These are phyloP conservation scores for Brachynemurus nebulosus DNA, from an alignment of 2,888 invertebrate genomes.

Conservation along the genomic window DNA sequence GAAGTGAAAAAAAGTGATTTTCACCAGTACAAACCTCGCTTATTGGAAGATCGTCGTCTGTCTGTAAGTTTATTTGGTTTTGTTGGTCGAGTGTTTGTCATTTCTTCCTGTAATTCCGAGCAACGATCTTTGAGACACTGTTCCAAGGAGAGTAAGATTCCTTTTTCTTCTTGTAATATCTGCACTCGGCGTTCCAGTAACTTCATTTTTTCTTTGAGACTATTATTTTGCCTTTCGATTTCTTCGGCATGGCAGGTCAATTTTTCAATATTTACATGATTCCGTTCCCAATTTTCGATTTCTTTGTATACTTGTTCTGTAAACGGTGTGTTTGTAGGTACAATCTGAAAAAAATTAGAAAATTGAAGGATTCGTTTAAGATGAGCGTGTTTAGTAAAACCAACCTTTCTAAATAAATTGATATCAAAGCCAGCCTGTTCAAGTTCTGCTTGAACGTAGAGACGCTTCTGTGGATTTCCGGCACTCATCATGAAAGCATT, in stretches of 20 bases:
- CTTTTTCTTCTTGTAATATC: slow-evolving; percentile 66
- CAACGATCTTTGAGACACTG: slow-evolving; percentile 62
- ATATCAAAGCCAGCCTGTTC: slow-evolving; percentile 70
- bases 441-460: slow-evolving; percentile 75
- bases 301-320: slow-evolving; percentile 51
- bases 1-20: background rate
- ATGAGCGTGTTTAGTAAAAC: too few relatives aligned
- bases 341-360: slow-evolving; percentile 35
- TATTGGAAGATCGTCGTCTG: slow-evolving; percentile 36
- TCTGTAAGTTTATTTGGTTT: slow-evolving; percentile 25
- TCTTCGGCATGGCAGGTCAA: slow-evolving; percentile 54
- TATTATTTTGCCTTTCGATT: slow-evolving; percentile 51
- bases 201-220: slow-evolving; percentile 50
- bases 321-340: slow-evolving; percentile 46
- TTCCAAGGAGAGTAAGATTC: slow-evolving; percentile 56
- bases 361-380: background rate
- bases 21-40: slow-evolving; percentile 30
- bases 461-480: slow-evolving; percentile 55
- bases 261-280: slow-evolving; percentile 66
- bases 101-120: slow-evolving; percentile 59
- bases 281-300: slow-evolving; percentile 61
- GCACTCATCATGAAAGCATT: slow-evolving; percentile 71
- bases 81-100: slow-evolving; percentile 33
- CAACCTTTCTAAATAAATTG: slow-evolving; percentile 42
- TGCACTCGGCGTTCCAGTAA: slow-evolving; percentile 55